Conservation (phyloP, 2,888 invertebrate species). For the Drosophila monieri region DNA sequence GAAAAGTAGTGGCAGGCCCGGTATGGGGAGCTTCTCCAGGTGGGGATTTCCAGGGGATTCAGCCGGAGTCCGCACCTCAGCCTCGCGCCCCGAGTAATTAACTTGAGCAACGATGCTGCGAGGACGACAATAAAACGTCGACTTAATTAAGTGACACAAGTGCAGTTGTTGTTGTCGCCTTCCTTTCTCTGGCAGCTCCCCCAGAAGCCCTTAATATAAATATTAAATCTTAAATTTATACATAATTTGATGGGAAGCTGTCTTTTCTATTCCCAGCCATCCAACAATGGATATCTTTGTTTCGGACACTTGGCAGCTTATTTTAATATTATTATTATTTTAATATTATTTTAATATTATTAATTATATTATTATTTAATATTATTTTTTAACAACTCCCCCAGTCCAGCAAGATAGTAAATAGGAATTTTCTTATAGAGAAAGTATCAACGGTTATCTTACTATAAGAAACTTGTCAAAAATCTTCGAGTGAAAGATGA, state of each 20-base stretch:
- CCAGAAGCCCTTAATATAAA: neutral
- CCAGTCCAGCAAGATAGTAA: too few species aligned
- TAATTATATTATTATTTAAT: too few species aligned
- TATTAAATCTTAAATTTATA: constrained; percentile 5
- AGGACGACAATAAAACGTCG: constrained; percentile 71
- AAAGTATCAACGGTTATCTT: too few species aligned
- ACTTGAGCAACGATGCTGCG: constrained; percentile 66
- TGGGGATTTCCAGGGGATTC: constrained; percentile 39
- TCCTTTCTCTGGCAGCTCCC: neutral
- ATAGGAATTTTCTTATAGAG: too few species aligned
- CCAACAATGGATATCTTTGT: neutral
- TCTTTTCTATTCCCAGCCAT: neutral
- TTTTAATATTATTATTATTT: too few species aligned
- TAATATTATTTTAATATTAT: too few species aligned
- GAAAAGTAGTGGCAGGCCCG: constrained; percentile 56
- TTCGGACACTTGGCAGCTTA: neutral
- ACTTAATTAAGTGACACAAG: constrained; percentile 80
- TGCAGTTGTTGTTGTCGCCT: constrained; percentile 47
- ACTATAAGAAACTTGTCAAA: neutral
- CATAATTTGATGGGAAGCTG: neutral
- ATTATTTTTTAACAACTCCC: too few species aligned
- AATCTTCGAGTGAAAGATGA: neutral
- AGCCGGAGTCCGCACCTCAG: constrained; percentile 19
- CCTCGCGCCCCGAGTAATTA: constrained; percentile 66
- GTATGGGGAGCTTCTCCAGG: constrained; percentile 8